These are phyloP conservation scores for Metaphire vulgaris DNA, from an alignment of 1,140 invertebrate species.

Conservation along the genomic window DNA sequence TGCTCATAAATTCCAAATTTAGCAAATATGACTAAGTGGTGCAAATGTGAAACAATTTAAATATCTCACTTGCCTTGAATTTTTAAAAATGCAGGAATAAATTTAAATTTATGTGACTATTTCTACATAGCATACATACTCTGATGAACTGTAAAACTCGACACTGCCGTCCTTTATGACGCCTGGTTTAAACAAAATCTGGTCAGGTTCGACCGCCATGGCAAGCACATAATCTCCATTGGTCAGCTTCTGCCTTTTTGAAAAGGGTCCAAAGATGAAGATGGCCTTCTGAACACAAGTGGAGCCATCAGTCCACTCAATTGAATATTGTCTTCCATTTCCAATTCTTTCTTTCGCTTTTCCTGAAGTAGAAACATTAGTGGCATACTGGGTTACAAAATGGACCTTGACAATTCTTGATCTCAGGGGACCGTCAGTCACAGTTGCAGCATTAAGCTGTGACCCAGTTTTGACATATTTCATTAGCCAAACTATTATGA, in stretches of 20 bases:
- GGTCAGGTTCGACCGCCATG: not conserved
- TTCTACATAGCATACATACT: not conserved
- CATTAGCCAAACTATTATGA: too few relatives aligned
- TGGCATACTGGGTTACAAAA: too few relatives aligned
- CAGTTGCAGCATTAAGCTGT: too few relatives aligned
- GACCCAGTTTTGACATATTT: too few relatives aligned
- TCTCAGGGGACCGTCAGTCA: too few relatives aligned
- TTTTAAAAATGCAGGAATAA: too few relatives aligned
- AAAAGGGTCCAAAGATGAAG: slow-evolving; percentile 41
- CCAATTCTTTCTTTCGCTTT: slow-evolving; percentile 28
- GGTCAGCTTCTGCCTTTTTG: slow-evolving; percentile 31
- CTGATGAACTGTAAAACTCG: not conserved
- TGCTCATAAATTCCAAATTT: too few relatives aligned
- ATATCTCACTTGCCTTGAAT: too few relatives aligned
- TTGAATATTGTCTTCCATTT: slow-evolving; percentile 33
- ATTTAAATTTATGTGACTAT: not conserved
- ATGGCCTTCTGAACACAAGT: slow-evolving; percentile 34
- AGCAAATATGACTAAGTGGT: too few relatives aligned
- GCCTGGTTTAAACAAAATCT: not conserved
- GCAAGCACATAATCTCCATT: slow-evolving; percentile 34
- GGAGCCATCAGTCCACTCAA: slow-evolving; percentile 37
- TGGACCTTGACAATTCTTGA: too few relatives aligned
- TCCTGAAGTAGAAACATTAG: slow-evolving; percentile 23
- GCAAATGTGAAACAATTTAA: too few relatives aligned
- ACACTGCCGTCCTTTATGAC: not conserved